Evolutionary conservation across 2,113 vertebrate genomes (phyloP).

Genomic region (Ibidorhyncha struthersii): DNA sequence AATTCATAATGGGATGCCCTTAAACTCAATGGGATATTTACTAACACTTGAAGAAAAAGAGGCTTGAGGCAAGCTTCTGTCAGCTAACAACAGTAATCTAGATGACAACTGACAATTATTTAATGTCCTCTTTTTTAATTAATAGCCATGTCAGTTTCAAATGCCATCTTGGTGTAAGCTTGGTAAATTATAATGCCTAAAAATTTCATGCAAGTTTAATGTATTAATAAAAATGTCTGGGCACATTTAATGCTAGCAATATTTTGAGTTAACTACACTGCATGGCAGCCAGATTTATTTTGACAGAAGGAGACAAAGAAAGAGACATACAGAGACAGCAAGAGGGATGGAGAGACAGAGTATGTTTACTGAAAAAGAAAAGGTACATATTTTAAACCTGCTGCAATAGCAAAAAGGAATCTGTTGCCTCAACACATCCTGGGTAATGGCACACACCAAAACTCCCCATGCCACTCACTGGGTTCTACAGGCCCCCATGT

Average conservation of each 20-base stretch:
- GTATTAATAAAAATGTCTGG: constrained; percentile 70
- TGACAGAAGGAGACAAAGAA: constrained; percentile 45
- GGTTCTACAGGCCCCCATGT: background rate
- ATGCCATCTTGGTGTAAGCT: constrained; percentile 58
- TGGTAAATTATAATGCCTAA: constrained; percentile 62
- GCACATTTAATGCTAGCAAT: constrained; percentile 61
- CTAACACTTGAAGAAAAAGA: constrained; percentile 18
- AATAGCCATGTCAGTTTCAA: constrained; percentile 61
- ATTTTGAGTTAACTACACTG: constrained; percentile 69
- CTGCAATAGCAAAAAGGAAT: background rate
- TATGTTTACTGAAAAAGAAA: background rate
- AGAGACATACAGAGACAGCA: background rate
- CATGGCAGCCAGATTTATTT: constrained; percentile 61
- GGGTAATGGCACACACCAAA: background rate
- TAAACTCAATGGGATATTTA: constrained; percentile 36
- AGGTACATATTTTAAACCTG: background rate
- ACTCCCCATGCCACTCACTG: background rate
- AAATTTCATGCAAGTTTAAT: constrained; percentile 67
- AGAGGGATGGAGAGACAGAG: background rate
- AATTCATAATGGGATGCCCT: background rate
- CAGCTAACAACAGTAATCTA: constrained; percentile 37
- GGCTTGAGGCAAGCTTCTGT: constrained; percentile 21
- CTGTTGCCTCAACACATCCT: background rate
- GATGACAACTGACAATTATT: constrained; percentile 53
- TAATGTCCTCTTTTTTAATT: constrained; percentile 51